These are phyloP conservation scores for Sebastes nivosus DNA, from an alignment of 2,797 vertebrate species.

Conservation along the genomic window DNA sequence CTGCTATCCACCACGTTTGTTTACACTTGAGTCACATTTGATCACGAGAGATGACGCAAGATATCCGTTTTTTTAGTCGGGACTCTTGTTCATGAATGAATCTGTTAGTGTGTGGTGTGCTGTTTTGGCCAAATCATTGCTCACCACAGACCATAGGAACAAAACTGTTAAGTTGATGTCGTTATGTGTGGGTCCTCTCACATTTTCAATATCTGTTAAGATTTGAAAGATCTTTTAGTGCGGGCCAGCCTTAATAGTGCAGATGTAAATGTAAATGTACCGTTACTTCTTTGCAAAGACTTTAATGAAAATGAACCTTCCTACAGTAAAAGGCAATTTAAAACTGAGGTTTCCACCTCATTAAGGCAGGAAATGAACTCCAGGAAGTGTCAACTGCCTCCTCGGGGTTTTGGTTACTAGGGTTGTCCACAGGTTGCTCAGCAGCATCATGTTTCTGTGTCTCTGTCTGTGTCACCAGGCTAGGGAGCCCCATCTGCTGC, in stretches of 20 bases:
- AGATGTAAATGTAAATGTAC: not conserved
- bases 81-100: too few species aligned
- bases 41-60: too few species aligned
- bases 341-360: conserved; percentile 35
- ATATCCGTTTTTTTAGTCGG: too few species aligned
- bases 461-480: conserved; percentile 34
- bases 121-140: too few species aligned
- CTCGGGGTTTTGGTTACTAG: conserved; percentile 15
- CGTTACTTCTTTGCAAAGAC: not conserved
- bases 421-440: conserved; percentile 39
- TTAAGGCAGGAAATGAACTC: conserved; percentile 32
- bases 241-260: not conserved
- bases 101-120: too few species aligned
- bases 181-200: too few species aligned
- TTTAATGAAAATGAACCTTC: not conserved
- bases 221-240: too few species aligned
- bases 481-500: conserved; percentile 51
- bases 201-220: too few species aligned
- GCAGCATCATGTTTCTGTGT: conserved; percentile 34
- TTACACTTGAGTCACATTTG: too few species aligned
- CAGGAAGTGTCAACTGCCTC: not conserved
- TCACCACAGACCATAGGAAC: too few species aligned
- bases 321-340: not conserved
- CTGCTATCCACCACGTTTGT: too few species aligned
- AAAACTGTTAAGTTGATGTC: too few species aligned